phyloP scores from a whole-genome alignment of 2,888 invertebrate species.

The Chrysopilus asiliformis region DNA sequence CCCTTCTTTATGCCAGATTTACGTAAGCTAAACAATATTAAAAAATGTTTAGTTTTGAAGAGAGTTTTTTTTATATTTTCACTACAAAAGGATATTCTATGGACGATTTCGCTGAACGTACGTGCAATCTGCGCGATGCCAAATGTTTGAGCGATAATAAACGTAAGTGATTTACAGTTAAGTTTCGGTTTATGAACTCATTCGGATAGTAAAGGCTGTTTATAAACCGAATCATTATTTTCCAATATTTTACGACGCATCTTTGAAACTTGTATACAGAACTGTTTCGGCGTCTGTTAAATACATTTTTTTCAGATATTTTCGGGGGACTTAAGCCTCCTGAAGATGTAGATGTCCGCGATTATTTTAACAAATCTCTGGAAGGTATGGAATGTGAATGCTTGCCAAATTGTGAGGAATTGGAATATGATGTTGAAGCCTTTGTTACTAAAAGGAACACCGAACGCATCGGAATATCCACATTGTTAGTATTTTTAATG shows the following conservation, averaged over 20 bases:
- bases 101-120: conserved; percentile 1
- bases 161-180: conserved; percentile 11
- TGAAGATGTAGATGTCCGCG: neutral
- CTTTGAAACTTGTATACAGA: no score
- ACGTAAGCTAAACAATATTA: neutral
- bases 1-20: neutral
- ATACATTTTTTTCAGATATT: conserved; percentile 13
- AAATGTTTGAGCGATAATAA: conserved; percentile 17
- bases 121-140: conserved; percentile 16
- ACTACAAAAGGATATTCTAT: neutral
- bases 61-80: no score
- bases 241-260: no score
- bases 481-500: no score
- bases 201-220: no score
- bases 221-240: neutral
- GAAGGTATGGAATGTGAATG: conserved; percentile 18
- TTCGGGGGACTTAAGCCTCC: conserved; percentile 13
- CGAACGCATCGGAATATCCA: no score
- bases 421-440: neutral
- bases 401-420: conserved; percentile 15
- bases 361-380: conserved; percentile 9
- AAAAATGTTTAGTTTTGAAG: no score
- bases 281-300: no score
- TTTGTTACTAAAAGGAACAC: no score
- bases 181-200: no score